Conservation (phyloP, 2,888 invertebrate genomes). For the Sinelater perroti region DNA sequence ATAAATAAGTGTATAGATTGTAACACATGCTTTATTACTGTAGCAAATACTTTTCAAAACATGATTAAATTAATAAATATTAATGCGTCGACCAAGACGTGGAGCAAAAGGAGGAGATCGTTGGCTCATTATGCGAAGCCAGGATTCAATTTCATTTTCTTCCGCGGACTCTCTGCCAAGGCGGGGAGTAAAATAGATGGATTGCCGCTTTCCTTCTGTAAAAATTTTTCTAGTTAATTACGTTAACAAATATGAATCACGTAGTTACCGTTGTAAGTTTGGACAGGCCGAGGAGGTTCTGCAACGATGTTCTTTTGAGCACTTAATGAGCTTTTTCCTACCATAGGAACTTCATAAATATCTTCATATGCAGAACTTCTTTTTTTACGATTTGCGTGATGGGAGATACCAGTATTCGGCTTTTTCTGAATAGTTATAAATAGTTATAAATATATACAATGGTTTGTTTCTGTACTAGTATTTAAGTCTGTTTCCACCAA, state of each 20-base stretch:
- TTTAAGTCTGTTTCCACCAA: too few species aligned
- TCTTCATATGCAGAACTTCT: conserved; percentile 53
- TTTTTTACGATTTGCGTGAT: conserved; percentile 63
- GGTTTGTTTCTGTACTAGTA: too few species aligned
- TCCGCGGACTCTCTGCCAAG: conserved; percentile 61
- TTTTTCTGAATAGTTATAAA: background rate
- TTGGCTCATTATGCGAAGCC: conserved; percentile 52
- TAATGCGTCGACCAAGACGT: conserved; percentile 61
- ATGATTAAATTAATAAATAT: conserved; percentile 57
- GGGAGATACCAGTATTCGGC: conserved; percentile 56
- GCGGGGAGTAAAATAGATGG: conserved; percentile 61
- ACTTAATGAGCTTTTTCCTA: conserved; percentile 53
- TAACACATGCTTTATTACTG: too few species aligned
- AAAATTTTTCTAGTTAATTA: too few species aligned
- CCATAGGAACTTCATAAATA: conserved; percentile 38
- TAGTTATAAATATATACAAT: too few species aligned
- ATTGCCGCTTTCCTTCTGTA: conserved; percentile 54
- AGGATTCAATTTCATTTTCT: conserved; percentile 46
- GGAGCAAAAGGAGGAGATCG: conserved; percentile 63
- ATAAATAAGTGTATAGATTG: too few species aligned
- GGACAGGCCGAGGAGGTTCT: conserved; percentile 57
- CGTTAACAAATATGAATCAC: too few species aligned
- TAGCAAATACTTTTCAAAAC: too few species aligned
- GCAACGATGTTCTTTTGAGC: conserved; percentile 58
- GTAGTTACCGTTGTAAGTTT: conserved; percentile 59